Evolutionary conservation across 2,797 vertebrate species (phyloP).

Genomic region (Phrynocephalus forsythii): DNA sequence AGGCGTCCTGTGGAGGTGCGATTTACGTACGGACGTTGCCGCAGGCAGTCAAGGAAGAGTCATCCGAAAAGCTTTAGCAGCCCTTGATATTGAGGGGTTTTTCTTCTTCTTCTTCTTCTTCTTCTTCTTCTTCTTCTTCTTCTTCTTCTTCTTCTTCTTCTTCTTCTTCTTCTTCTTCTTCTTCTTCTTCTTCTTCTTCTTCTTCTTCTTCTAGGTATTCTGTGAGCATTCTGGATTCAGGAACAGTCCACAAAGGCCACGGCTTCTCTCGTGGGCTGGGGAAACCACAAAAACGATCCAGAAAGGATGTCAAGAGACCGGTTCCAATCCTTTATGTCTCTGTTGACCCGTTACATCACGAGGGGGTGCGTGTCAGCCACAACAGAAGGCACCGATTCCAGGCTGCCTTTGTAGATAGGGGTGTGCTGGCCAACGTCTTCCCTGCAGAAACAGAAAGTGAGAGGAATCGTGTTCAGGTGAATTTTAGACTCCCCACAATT

Average conservation of each 20-base stretch:
- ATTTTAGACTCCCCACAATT: no score
- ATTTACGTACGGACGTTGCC: no score
- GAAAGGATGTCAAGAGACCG: neutral
- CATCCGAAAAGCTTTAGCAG: neutral
- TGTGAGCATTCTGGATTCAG: neutral
- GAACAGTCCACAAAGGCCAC: neutral
- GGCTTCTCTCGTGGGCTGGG: no score
- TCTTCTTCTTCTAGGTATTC: neutral
- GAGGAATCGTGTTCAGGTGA: neutral
- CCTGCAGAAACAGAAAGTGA: constrained; percentile 61
- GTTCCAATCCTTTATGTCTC: rapidly evolving
- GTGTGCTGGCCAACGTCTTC: constrained; percentile 85
- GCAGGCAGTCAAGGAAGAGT: neutral
- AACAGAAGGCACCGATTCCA: constrained; percentile 79
- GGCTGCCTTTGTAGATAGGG: constrained; percentile 84
- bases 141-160: no score
- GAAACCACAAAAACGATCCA: neutral
- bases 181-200: neutral
- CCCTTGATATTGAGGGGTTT: no score
- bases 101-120: neutral
- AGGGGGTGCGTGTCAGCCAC: constrained; percentile 82
- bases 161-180: neutral
- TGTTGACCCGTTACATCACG: constrained; percentile 73
- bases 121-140: neutral
- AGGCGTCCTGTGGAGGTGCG: no score